A percentile compares a stretch with the other conserved stretches of the same genome.
phyloP scores from a whole-genome alignment of 2,113 vertebrate species.

The Gnathonemus echidnorhynchus region DNA sequence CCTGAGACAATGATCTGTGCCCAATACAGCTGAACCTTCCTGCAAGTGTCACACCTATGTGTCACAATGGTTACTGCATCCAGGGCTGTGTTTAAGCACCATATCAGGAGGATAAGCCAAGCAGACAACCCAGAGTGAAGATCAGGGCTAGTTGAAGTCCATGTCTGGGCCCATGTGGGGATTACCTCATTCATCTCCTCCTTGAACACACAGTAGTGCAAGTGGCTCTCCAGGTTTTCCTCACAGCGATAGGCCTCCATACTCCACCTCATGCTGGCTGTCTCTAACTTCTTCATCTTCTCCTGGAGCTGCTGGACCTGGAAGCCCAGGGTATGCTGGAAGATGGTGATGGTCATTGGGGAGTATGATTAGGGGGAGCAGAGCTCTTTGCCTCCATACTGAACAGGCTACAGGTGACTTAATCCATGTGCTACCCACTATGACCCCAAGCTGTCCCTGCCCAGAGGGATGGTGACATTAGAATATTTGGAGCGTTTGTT shows the following conservation, averaged over 20 bases:
- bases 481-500: neutral
- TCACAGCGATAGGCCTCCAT: constrained; percentile 47
- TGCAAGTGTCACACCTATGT: neutral
- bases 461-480: neutral
- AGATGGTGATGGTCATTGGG: constrained; percentile 1
- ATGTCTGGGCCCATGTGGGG: neutral
- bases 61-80: neutral
- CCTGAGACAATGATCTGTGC: neutral
- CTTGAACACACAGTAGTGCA: constrained; percentile 50
- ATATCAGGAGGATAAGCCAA: neutral
- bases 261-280: constrained; percentile 52
- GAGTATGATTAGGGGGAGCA: neutral
- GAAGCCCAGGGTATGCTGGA: constrained; percentile 59
- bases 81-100: neutral
- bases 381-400: neutral
- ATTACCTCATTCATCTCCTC: constrained; percentile 73
- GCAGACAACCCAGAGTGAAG: neutral
- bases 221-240: constrained; percentile 42
- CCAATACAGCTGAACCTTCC: neutral
- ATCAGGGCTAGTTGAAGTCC: neutral
- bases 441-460: neutral
- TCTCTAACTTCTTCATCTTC: constrained; percentile 59
- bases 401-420: neutral
- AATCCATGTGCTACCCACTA: neutral
- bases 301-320: constrained; percentile 62